Conservation (phyloP, 2,113 vertebrate species). For the Sinosuthora webbiana region DNA sequence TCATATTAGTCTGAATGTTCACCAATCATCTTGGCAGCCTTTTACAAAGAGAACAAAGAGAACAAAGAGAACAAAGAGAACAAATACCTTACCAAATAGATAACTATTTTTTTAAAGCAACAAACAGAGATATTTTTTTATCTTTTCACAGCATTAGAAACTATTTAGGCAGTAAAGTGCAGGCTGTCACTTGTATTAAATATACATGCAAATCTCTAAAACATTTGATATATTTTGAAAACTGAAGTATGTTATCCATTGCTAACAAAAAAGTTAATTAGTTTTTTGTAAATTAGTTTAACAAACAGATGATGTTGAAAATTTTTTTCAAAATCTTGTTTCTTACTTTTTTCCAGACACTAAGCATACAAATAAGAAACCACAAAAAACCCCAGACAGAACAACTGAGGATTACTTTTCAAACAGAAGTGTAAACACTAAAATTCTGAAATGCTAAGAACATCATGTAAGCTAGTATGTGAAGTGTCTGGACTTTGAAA, state of each 20-base stretch:
- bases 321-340: neutral
- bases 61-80: neutral
- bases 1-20: neutral
- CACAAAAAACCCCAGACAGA: neutral
- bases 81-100: neutral
- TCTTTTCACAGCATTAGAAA: neutral
- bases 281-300: neutral
- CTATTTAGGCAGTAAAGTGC: neutral
- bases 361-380: neutral
- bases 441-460: constrained; percentile 60
- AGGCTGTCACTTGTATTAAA: neutral
- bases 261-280: too few relatives aligned
- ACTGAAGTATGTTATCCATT: neutral
- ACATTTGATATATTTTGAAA: neutral
- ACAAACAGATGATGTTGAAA: neutral
- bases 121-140: neutral
- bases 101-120: neutral
- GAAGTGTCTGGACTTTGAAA: neutral
- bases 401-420: constrained; percentile 18
- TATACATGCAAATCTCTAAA: neutral
- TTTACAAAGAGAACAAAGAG: neutral
- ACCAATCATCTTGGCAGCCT: neutral
- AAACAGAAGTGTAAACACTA: constrained; percentile 32
- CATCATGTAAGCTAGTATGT: constrained; percentile 3
- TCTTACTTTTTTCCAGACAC: neutral